phyloP scores from a whole-genome alignment of 2,797 vertebrate genomes.

The Clamator glandarius region DNA sequence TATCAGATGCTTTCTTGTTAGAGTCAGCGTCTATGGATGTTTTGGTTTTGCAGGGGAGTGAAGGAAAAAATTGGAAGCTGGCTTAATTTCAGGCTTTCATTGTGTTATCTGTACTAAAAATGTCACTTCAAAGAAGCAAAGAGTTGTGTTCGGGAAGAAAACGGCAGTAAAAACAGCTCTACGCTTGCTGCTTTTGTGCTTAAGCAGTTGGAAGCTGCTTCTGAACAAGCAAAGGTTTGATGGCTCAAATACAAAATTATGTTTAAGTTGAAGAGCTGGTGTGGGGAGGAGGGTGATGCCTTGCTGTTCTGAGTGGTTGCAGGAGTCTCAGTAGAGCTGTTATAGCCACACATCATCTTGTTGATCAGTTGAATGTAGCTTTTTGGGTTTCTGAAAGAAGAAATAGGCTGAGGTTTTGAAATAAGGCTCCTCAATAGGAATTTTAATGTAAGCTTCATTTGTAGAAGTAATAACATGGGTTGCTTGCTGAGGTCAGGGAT shows the following conservation, averaged over 20 bases:
- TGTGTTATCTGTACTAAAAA: neutral
- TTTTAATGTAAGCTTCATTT: neutral
- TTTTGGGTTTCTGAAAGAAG: neutral
- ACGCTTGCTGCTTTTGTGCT: neutral
- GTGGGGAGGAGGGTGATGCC: neutral
- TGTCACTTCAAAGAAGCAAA: neutral
- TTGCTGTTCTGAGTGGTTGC: rapidly evolving
- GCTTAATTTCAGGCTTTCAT: neutral
- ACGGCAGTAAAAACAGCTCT: neutral
- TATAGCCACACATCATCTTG: neutral
- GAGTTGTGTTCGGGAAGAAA: neutral
- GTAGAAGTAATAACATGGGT: neutral
- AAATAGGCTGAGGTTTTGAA: neutral
- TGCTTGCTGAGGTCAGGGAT: neutral
- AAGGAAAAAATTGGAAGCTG: neutral
- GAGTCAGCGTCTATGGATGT: neutral
- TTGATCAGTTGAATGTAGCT: rapidly evolving
- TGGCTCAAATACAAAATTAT: neutral
- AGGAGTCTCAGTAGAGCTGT: neutral
- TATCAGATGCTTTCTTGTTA: neutral
- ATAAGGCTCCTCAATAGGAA: neutral
- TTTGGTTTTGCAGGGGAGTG: neutral
- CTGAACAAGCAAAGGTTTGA: neutral
- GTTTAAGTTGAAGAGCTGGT: neutral
- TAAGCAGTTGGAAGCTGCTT: neutral